Base-by-base conservation (phyloP, 2,888 invertebrate genomes). In the Pherbina coryleti region DNA sequence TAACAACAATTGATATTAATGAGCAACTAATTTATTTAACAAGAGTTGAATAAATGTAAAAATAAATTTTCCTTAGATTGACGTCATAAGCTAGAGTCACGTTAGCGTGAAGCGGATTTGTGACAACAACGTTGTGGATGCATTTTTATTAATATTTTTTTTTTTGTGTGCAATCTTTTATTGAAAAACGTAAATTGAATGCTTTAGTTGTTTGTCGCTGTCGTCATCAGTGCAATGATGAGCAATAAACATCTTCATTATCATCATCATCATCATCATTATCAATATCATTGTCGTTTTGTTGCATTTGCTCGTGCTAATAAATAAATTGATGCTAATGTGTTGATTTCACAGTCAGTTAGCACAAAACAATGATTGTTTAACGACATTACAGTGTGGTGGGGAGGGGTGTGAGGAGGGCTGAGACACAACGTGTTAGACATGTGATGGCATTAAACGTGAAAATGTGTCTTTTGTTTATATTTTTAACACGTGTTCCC, bases 261-360 rank as follows among this genome's bases (percentile, higher is more conserved):
- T 14, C 25, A 2, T 34, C 37, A 37, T 34, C 44, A 44, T 67
- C 14, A 22, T 22, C 34, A 37, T 19, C 44, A 67, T 34, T 1
- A 62, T 53, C n/a, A 57, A n/a, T n/a, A 57, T 57, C 57, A 17
- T 57, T n/a, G n/a, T 9, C 57, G 5, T 57, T 25, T 60, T 60
- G 25, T 0, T 25, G 60, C 60, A 60, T 28, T 60, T 60, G 28
- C 44, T 67, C 44, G 67, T 67, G 67, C 67, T 67, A 37, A 67
- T 37, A 67, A 67, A 67, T 67, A 67, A 67, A 67, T 67, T 67
- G 67, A 37, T 37, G 67, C 19, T 67, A 67, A 67, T 67, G 67
- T 67, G 67, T 37, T 37, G 34, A 67, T 67, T 67, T 9, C 11
- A 22, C 11, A 22, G 37, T 4, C 57, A 44, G 11, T 44, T 44